Evolutionary conservation across 2,888 invertebrate genomes (phyloP).

Genomic region (Noctua janthina): DNA sequence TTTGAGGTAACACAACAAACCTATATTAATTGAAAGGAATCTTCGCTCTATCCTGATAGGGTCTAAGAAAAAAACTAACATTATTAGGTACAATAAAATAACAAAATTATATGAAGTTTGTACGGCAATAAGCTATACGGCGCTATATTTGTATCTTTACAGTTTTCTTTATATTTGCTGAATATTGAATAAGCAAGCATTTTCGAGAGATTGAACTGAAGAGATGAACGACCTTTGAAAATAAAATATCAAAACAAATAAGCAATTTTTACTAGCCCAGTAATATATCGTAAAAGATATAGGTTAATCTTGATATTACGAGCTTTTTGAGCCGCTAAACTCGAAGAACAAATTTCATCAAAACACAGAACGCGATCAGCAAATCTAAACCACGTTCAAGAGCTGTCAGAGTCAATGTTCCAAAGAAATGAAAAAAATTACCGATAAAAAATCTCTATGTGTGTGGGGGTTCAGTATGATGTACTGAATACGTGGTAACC

Average conservation of each 20-base stretch:
- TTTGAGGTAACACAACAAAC: not conserved
- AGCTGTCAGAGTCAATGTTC: too few relatives aligned
- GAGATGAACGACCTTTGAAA: conserved; percentile 2
- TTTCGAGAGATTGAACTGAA: not conserved
- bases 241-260: not conserved
- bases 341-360: too few relatives aligned
- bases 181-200: conserved; percentile 18
- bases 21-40: not conserved
- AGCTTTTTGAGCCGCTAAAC: too few relatives aligned
- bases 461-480: too few relatives aligned
- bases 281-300: too few relatives aligned
- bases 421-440: too few relatives aligned
- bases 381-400: too few relatives aligned
- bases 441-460: too few relatives aligned
- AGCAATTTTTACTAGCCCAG: not conserved
- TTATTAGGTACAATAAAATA: conserved; percentile 29
- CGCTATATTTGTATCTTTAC: conserved; percentile 25
- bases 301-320: too few relatives aligned
- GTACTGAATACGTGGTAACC: too few relatives aligned
- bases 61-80: not conserved
- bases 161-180: conserved; percentile 21
- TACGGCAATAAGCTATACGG: not conserved
- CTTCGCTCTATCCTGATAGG: not conserved
- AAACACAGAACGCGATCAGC: too few relatives aligned
- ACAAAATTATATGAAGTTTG: conserved; percentile 21